Percentiles rank a stretch among this genome's conserved stretches.
These are phyloP conservation scores for Urocitellus parryii DNA, from an alignment of 2,113 vertebrate genomes.

Conservation along the genomic window DNA sequence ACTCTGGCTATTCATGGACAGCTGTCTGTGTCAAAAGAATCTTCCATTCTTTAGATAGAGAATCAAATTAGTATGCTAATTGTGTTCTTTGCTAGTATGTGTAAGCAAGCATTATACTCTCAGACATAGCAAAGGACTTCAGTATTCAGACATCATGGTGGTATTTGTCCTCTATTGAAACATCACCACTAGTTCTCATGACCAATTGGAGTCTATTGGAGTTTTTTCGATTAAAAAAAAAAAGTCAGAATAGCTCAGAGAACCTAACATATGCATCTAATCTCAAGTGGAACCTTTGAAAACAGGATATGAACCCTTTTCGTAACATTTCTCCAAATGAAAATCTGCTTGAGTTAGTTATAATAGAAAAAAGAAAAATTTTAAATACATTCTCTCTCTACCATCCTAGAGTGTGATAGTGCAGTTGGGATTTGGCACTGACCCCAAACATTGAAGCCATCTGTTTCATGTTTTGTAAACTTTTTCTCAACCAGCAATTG, in stretches of 20 bases:
- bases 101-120: conserved; percentile 72
- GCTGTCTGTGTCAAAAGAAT: conserved; percentile 80
- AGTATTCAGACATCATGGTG: conserved; percentile 48
- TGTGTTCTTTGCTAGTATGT: conserved; percentile 70
- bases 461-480: conserved; percentile 54
- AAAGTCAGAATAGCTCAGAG: background rate
- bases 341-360: background rate
- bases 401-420: background rate
- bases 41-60: conserved; percentile 78
- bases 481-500: conserved; percentile 41
- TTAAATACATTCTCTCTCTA: background rate
- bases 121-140: conserved; percentile 65
- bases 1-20: conserved; percentile 74
- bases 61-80: conserved; percentile 83
- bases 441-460: conserved; percentile 10
- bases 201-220: conserved; percentile 35
- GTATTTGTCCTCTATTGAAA: conserved; percentile 71
- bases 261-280: background rate
- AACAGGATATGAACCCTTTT: background rate
- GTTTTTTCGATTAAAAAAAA: conserved; percentile 62
- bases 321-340: conserved; percentile 38
- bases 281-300: conserved; percentile 40
- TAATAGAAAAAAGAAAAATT: background rate
- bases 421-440: background rate
- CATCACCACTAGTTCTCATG: conserved; percentile 55